Base-by-base conservation (phyloP, 2,797 vertebrate genomes). In the Setipinna tenuifilis region DNA sequence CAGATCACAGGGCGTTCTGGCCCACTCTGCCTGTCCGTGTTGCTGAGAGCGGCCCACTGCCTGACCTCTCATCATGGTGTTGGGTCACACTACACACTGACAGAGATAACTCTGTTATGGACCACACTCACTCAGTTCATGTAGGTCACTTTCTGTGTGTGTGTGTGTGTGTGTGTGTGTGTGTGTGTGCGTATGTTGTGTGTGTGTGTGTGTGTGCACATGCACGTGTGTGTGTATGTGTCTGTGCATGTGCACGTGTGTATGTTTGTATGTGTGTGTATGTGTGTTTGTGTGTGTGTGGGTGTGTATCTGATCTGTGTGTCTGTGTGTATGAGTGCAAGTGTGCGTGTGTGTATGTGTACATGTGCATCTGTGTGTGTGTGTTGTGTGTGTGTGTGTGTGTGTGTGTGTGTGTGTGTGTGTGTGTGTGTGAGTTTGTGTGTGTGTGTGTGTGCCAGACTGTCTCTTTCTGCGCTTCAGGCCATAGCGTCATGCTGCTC, bases 401-500 rank as follows among this genome's bases (percentile, higher is more conserved):
- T 59, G 58, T 19, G 19, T 59, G 58, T 59, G 58, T 59, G 17
- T 59, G 65, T 16, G 10, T 31, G 11, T 31, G 25, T 71, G 28
- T 71, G 28, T 17, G 11, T 71, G 11, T 31, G 14, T 31, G 25
- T 71, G 3, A 35, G 65, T 71, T 12, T 71, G 65, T 71, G 65
- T 75, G 16, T 75, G 28, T 68, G 68, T 75, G 68, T 35, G 68
- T 75, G 68, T 35, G 68, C 85, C 71, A 82, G 85, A 84, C 46
- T 81, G 81, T 90, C 59, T 87, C 0, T 3, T 54, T 86, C 14
- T 25, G 14, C 23, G 71, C 87, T 86, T 54, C 75, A 75, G 87
- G 83, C 87, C 82, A 84, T 62, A 84, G 83, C 91, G 89, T 87
- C 82, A 88, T 80, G 85, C 86, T 75, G 68, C 68, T 75, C 83